These are phyloP conservation scores for Cyclura pinguis DNA, from an alignment of 2,797 vertebrate genomes.

Conservation along the genomic window DNA sequence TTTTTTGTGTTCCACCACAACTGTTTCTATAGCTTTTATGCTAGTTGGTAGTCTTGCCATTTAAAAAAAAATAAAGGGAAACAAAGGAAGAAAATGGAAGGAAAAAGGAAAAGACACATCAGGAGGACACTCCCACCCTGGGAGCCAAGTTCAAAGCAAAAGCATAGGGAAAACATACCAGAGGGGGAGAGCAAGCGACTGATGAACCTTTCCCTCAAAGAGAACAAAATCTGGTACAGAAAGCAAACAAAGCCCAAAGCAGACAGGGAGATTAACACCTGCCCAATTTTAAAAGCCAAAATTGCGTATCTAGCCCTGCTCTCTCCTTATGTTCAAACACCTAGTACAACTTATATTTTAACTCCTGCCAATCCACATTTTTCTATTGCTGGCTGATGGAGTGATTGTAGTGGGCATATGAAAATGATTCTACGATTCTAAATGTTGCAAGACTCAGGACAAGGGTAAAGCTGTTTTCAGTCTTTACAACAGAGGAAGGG, in stretches of 20 bases:
- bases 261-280: neutral
- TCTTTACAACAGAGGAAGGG: neutral
- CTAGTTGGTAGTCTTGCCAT: conserved; percentile 25
- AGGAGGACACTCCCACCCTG: neutral
- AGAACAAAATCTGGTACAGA: neutral
- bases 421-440: no score
- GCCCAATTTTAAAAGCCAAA: neutral
- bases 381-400: neutral
- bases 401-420: neutral
- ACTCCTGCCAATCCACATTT: neutral
- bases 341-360: neutral
- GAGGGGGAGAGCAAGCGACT: neutral
- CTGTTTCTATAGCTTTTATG: neutral
- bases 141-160: neutral
- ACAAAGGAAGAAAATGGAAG: neutral
- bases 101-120: neutral
- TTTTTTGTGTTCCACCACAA: neutral
- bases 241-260: neutral
- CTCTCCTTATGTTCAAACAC: neutral
- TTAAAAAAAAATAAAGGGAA: neutral
- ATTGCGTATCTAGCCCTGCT: neutral
- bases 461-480: neutral
- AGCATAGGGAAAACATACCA: conserved; percentile 3
- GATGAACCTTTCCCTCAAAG: neutral
- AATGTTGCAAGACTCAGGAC: neutral